A percentile compares a stretch with the other conserved stretches of the same genome.
Evolutionary conservation across 2,888 invertebrate genomes (phyloP).

Genomic region (Pteria penguin): DNA sequence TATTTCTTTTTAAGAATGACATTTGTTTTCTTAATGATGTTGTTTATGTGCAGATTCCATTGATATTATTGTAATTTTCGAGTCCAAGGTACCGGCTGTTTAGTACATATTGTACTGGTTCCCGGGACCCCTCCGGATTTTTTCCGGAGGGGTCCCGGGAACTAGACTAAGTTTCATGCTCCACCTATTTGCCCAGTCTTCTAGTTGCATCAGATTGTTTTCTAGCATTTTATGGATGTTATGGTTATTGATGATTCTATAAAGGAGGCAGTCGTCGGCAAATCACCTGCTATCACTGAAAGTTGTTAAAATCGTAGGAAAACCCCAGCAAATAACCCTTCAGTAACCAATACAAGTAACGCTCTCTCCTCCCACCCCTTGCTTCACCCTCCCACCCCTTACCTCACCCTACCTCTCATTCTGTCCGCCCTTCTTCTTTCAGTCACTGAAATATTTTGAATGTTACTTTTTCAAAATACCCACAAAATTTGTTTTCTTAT

Average conservation of each 20-base stretch:
- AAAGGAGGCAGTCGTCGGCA: conserved; percentile 10
- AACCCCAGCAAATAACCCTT: no score
- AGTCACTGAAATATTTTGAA: no score
- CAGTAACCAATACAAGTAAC: no score
- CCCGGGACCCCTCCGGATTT: no score
- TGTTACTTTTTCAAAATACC: no score
- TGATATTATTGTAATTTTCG: conserved; percentile 17
- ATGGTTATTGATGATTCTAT: neutral
- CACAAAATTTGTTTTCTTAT: no score
- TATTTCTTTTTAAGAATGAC: conserved; percentile 18
- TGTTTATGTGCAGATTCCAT: conserved; percentile 22
- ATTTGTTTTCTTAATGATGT: conserved; percentile 21
- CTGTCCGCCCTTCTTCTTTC: no score
- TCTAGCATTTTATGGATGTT: neutral
- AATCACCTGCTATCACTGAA: no score
- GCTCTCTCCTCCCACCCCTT: no score
- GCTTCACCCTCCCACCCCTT: no score
- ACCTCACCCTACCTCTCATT: no score
- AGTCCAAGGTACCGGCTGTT: conserved; percentile 23
- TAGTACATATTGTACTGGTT: conserved; percentile 17
- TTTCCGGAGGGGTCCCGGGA: neutral
- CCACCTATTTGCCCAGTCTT: conserved; percentile 6
- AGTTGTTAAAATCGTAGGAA: no score
- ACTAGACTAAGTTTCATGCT: conserved; percentile 13
- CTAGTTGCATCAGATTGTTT: neutral